These are phyloP conservation scores for Oryzias sinensis DNA, from an alignment of 2,797 vertebrate species.

Conservation along the genomic window DNA sequence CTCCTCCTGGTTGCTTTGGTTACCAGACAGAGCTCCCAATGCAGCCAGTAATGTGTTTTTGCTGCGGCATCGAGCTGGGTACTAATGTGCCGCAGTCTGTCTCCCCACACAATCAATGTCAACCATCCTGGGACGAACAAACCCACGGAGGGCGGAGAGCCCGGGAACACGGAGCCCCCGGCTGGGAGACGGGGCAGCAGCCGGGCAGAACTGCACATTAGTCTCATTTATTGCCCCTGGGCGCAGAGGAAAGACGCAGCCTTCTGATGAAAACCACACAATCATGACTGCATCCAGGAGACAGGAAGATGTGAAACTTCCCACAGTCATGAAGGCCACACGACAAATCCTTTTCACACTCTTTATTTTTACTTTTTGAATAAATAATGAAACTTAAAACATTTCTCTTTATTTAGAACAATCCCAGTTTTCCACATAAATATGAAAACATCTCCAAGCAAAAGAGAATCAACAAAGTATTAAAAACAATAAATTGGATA, in stretches of 20 bases:
- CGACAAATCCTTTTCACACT: neutral
- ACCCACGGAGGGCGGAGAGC: constrained; percentile 51
- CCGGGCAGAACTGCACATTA: constrained; percentile 29
- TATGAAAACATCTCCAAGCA: too few species aligned
- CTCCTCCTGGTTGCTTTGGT: constrained; percentile 71
- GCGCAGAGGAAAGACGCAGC: constrained; percentile 3
- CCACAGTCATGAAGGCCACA: neutral
- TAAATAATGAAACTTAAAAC: constrained; percentile 12
- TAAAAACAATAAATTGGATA: too few species aligned
- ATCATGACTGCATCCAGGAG: neutral
- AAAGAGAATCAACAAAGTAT: too few species aligned
- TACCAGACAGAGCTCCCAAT: constrained; percentile 79
- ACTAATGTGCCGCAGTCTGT: constrained; percentile 76
- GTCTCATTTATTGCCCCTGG: constrained; percentile 40
- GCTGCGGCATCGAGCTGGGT: constrained; percentile 68
- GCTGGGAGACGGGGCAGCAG: constrained; percentile 31
- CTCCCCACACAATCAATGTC: constrained; percentile 75
- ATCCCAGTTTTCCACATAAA: too few species aligned
- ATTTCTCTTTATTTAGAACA: too few species aligned
- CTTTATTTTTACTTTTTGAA: neutral
- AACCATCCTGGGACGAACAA: constrained; percentile 73
- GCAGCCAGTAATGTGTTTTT: constrained; percentile 79
- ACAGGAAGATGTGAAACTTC: neutral
- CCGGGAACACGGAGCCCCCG: constrained; percentile 56
- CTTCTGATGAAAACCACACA: constrained; percentile 2